A percentile compares a stretch with the other conserved stretches of the same genome.
phyloP scores from a whole-genome alignment of 2,888 invertebrate species.

The Nineta flava region DNA sequence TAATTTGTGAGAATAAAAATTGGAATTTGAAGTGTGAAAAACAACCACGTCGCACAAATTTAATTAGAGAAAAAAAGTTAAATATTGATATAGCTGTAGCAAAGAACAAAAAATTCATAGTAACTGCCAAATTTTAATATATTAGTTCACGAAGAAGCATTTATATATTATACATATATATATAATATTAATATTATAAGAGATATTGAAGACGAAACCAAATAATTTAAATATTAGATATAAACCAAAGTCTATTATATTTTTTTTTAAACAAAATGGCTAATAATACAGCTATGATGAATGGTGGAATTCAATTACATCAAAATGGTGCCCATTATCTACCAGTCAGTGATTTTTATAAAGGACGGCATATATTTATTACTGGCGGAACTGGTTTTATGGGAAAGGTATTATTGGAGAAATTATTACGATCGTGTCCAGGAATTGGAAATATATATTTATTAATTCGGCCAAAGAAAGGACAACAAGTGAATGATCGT shows the following conservation, averaged over 20 bases:
- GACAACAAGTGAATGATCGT: conserved; percentile 38
- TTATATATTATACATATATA: background rate
- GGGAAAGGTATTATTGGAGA: conserved; percentile 41
- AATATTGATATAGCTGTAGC: background rate
- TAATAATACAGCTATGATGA: background rate
- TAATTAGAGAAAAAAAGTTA: background rate
- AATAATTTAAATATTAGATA: background rate
- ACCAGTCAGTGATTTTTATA: conserved; percentile 6
- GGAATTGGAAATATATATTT: conserved; percentile 50
- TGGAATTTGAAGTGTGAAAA: background rate
- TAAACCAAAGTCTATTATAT: background rate
- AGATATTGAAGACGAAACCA: too few relatives aligned
- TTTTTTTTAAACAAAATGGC: background rate
- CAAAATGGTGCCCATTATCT: conserved; percentile 1
- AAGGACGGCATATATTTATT: conserved; percentile 7
- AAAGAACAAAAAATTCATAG: background rate
- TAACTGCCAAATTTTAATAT: background rate
- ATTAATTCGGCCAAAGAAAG: conserved; percentile 46
- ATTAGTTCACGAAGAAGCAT: background rate
- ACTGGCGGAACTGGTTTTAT: conserved; percentile 7
- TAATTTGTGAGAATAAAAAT: background rate
- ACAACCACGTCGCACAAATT: background rate
- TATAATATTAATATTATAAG: background rate
- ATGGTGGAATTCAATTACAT: background rate
- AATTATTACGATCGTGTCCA: conserved; percentile 53